Conservation (phyloP, 2,797 vertebrate genomes). For the Lutjanus campechanus region DNA sequence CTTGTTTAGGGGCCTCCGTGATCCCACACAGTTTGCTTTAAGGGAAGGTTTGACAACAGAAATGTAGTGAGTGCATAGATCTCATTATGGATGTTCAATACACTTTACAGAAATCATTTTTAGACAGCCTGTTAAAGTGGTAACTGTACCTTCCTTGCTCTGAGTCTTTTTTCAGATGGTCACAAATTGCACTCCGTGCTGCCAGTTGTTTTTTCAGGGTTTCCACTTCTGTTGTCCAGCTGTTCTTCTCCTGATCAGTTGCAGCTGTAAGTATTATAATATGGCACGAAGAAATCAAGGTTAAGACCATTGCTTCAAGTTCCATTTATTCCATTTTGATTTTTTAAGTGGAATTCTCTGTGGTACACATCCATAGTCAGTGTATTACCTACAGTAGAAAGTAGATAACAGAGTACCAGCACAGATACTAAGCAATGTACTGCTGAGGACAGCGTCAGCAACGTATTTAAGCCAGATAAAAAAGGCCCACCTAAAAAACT, state of each 20-base stretch:
- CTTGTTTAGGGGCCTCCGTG: background rate
- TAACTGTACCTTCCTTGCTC: slow-evolving; percentile 54
- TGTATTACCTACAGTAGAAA: no score
- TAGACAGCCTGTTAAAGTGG: background rate
- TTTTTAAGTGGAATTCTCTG: no score
- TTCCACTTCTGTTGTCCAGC: slow-evolving; percentile 53
- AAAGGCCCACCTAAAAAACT: no score
- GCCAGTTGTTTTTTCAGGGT: slow-evolving; percentile 52
- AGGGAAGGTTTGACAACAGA: slow-evolving; percentile 27
- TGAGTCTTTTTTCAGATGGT: slow-evolving; percentile 58
- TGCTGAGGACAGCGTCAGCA: no score
- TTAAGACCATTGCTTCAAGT: background rate
- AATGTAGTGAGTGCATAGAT: slow-evolving; percentile 10
- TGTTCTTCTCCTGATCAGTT: slow-evolving; percentile 29
- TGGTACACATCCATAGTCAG: no score
- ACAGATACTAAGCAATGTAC: no score
- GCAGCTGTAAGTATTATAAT: slow-evolving; percentile 59
- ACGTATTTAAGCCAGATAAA: no score
- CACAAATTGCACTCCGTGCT: slow-evolving; percentile 69
- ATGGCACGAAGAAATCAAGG: background rate
- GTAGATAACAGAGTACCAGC: no score
- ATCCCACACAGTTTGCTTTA: slow-evolving; percentile 68
- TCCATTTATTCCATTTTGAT: no score
- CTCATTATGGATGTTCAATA: background rate
- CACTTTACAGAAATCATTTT: background rate